These are phyloP conservation scores for Oncopeltus fasciatus DNA, from an alignment of 1,140 invertebrate genomes.

Conservation along the genomic window DNA sequence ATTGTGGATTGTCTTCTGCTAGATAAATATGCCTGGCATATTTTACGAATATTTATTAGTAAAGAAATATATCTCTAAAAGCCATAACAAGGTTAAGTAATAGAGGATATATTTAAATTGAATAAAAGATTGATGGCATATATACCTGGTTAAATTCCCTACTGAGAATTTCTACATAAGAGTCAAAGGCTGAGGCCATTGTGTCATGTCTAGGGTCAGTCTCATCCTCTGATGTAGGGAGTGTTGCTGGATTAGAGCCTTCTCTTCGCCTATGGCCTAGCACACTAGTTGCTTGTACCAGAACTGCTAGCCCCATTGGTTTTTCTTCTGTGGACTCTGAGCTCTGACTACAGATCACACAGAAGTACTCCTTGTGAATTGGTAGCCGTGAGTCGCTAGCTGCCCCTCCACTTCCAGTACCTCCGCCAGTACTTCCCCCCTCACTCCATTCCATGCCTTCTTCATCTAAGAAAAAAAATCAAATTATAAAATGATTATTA, in stretches of 20 bases:
- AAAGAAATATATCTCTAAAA: too few relatives aligned
- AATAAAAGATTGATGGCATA: too few relatives aligned
- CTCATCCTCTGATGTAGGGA: constrained; percentile 54
- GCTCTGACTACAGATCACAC: constrained; percentile 88
- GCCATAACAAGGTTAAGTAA: too few relatives aligned
- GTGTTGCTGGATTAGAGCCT: constrained; percentile 37
- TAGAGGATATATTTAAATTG: background rate
- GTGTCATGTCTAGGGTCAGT: constrained; percentile 37
- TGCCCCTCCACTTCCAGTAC: constrained; percentile 24
- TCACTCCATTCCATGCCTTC: constrained; percentile 45
- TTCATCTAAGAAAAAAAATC: constrained; percentile 31
- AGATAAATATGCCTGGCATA: too few relatives aligned
- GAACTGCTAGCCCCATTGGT: constrained; percentile 77
- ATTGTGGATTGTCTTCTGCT: too few relatives aligned
- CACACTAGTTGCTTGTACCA: constrained; percentile 57
- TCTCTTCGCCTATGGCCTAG: constrained; percentile 52
- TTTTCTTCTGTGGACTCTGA: constrained; percentile 68
- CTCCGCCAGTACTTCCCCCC: constrained; percentile 35
- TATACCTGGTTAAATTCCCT: constrained; percentile 59
- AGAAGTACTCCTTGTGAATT: constrained; percentile 67
- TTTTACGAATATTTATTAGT: too few relatives aligned
- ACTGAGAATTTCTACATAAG: constrained; percentile 50
- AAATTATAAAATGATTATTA: background rate
- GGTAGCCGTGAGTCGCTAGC: constrained; percentile 21
- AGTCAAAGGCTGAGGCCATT: constrained; percentile 47